Evolutionary conservation across 1,140 invertebrate genomes (phyloP).

Genomic region (Asobara japonica): DNA sequence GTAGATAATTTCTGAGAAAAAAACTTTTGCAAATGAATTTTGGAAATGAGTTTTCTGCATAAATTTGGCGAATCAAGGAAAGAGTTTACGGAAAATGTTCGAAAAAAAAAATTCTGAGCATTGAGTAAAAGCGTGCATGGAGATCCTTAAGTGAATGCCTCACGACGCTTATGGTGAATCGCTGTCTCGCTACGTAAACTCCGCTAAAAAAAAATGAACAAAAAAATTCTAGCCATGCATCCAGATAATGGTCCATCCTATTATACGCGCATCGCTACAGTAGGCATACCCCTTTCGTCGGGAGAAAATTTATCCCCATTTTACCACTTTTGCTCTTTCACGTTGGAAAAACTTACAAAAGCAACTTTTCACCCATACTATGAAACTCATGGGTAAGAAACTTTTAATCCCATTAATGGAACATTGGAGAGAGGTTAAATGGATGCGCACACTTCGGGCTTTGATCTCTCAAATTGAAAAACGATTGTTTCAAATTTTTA

Average conservation of each 20-base stretch:
- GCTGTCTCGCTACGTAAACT: constrained; percentile 13
- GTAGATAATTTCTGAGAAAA: no score
- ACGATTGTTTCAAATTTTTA: background rate
- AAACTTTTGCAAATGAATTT: no score
- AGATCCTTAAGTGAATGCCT: no score
- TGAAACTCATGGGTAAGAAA: background rate
- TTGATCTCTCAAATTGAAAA: background rate
- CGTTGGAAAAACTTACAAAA: background rate
- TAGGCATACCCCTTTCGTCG: background rate
- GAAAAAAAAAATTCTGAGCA: no score
- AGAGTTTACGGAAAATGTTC: no score
- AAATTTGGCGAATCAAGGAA: no score
- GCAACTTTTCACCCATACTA: background rate
- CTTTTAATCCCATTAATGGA: background rate
- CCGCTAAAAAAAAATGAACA: constrained; percentile 17
- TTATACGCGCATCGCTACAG: constrained; percentile 9
- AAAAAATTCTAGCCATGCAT: constrained; percentile 23
- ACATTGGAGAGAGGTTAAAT: background rate
- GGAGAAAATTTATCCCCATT: background rate
- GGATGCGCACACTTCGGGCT: background rate
- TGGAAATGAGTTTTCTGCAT: no score
- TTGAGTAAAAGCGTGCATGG: no score
- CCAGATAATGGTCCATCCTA: constrained; percentile 13
- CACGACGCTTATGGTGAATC: constrained; percentile 20
- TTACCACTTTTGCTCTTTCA: background rate